phyloP scores from a whole-genome alignment of 2,797 vertebrate genomes.

The Betta splendens region DNA sequence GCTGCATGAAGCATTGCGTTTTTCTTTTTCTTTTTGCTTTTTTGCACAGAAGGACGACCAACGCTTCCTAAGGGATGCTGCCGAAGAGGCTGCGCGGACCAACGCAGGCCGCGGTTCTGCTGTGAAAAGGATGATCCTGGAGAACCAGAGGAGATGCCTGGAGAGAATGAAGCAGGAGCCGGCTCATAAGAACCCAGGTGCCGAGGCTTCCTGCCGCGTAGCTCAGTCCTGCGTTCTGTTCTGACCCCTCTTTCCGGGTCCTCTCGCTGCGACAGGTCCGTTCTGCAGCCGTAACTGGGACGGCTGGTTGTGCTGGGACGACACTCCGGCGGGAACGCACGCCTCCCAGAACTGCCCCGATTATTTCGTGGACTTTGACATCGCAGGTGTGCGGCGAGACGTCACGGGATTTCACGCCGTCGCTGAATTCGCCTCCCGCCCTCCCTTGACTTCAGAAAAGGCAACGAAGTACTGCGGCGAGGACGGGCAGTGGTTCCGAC shows the following conservation, averaged over 20 bases:
- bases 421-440: constrained; percentile 2
- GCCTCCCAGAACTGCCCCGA: constrained; percentile 90
- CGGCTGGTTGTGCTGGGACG: constrained; percentile 98
- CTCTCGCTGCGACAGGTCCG: constrained; percentile 70
- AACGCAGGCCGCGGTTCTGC: constrained; percentile 43
- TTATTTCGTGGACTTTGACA: constrained; percentile 94
- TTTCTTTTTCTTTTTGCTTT: constrained; percentile 5
- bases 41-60: constrained; percentile 72
- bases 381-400: constrained; percentile 81
- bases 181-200: constrained; percentile 89
- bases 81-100: constrained; percentile 69
- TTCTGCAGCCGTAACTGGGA: constrained; percentile 96
- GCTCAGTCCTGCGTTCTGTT: background rate
- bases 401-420: background rate
- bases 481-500: constrained; percentile 92
- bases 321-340: constrained; percentile 86
- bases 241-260: no score
- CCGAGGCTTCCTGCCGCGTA: background rate
- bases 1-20: background rate
- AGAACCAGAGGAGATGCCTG: constrained; percentile 88
- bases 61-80: constrained; percentile 70
- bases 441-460: constrained; percentile 83
- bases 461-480: constrained; percentile 93
- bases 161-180: constrained; percentile 87
- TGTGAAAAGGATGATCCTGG: constrained; percentile 81